These are phyloP conservation scores for Columba livia DNA, from an alignment of 2,113 vertebrate genomes.

Conservation along the genomic window DNA sequence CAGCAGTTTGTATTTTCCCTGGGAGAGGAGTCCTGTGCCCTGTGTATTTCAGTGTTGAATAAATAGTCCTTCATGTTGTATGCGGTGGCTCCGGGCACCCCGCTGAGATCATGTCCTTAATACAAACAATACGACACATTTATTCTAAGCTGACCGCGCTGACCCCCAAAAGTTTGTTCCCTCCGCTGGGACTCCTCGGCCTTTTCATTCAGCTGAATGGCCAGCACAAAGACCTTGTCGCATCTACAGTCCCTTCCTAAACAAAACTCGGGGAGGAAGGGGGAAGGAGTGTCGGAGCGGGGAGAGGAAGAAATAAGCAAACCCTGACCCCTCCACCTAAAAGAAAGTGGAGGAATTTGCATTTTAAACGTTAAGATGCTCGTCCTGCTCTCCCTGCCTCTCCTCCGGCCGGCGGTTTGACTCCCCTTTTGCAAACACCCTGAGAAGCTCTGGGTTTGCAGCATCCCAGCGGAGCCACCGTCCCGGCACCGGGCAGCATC, in stretches of 20 bases:
- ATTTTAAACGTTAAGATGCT: constrained; percentile 74
- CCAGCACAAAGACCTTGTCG: constrained; percentile 84
- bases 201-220: constrained; percentile 88
- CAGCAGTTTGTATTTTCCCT: constrained; percentile 53
- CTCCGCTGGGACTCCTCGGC: constrained; percentile 82
- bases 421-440: constrained; percentile 61
- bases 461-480: constrained; percentile 31
- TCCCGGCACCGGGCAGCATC: constrained; percentile 59
- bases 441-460: constrained; percentile 49
- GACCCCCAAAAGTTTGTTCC: constrained; percentile 95
- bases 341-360: constrained; percentile 78
- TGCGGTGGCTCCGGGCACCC: constrained; percentile 87
- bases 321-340: constrained; percentile 77
- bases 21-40: constrained; percentile 58
- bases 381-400: constrained; percentile 11
- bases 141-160: constrained; percentile 90
- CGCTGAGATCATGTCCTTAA: constrained; percentile 93
- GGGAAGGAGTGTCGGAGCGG: not conserved
- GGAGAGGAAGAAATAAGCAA: constrained; percentile 71
- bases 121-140: constrained; percentile 92
- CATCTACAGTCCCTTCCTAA: constrained; percentile 70
- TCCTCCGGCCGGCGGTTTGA: not conserved
- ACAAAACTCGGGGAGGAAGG: constrained; percentile 54
- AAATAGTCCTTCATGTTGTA: constrained; percentile 71
- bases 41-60: constrained; percentile 76